Evolutionary conservation across 1,140 invertebrate genomes (phyloP).

Genomic region (Monomorium pharaonis): DNA sequence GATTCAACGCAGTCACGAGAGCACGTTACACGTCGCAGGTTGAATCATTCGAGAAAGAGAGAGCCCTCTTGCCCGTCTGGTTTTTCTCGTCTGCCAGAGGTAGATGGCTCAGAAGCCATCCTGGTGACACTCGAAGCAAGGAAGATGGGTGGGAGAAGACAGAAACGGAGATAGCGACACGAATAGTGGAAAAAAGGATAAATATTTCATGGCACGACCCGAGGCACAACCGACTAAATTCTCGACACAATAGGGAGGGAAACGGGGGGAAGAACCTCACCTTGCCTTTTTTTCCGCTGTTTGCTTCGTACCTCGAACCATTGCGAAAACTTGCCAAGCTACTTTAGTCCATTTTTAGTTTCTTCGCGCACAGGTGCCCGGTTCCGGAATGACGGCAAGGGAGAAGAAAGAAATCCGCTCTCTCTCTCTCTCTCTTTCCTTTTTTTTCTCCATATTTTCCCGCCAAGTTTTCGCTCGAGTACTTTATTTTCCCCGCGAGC

Average conservation of each 20-base stretch:
- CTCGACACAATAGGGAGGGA: slow-evolving; percentile 19
- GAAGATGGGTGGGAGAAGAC: background rate
- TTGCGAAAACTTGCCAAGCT: slow-evolving; percentile 36
- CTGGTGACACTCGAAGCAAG: background rate
- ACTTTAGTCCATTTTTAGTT: slow-evolving; percentile 41
- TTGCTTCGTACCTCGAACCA: slow-evolving; percentile 8
- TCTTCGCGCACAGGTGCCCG: slow-evolving; percentile 24
- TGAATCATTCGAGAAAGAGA: slow-evolving; percentile 62
- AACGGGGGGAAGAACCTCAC: too few relatives aligned
- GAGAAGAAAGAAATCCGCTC: slow-evolving; percentile 11
- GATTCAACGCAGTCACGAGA: slow-evolving; percentile 47
- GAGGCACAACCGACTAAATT: slow-evolving; percentile 25
- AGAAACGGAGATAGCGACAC: background rate
- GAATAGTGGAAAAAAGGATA: slow-evolving; percentile 4
- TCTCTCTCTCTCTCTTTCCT: background rate
- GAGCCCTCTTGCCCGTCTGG: background rate
- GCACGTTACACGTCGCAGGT: slow-evolving; percentile 38
- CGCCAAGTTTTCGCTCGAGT: slow-evolving; percentile 29
- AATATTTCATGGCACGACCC: slow-evolving; percentile 5
- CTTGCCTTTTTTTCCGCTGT: background rate
- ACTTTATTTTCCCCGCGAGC: slow-evolving; percentile 24
- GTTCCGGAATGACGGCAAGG: slow-evolving; percentile 19
- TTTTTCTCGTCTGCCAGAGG: background rate
- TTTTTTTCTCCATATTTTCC: background rate
- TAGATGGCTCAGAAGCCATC: background rate